Conservation (phyloP, 1,140 invertebrate genomes). For the Nilaparvata lugens region DNA sequence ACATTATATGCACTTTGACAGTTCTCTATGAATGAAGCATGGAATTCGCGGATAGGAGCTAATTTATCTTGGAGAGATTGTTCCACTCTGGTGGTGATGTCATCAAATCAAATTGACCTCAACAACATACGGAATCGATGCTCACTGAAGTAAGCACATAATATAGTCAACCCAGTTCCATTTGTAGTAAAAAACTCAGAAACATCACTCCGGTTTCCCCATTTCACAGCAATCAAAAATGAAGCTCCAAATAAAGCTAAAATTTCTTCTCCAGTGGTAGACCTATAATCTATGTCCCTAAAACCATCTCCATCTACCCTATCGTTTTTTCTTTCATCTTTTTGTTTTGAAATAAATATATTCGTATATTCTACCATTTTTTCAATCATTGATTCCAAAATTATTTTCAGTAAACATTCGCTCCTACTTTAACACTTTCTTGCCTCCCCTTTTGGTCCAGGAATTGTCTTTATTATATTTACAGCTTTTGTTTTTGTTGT, state of each 20-base stretch:
- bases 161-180: not conserved
- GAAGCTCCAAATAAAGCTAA: not conserved
- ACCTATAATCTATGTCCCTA: too few relatives aligned
- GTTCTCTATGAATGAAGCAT: not conserved
- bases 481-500: constrained; percentile 1
- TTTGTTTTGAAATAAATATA: constrained; percentile 2
- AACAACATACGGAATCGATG: not conserved
- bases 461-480: not conserved
- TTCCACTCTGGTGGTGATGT: not conserved
- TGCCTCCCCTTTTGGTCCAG: not conserved
- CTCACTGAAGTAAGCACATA: not conserved
- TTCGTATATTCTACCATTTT: not conserved
- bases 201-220: not conserved
- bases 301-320: not conserved
- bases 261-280: not conserved
- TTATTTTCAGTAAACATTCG: not conserved
- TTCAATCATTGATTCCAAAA: not conserved
- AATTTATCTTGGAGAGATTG: not conserved
- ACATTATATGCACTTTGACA: not conserved
- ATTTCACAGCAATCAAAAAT: not conserved
- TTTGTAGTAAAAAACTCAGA: not conserved
- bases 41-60: not conserved
- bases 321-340: not conserved
- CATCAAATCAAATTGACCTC: not conserved
- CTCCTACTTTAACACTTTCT: not conserved